Base-by-base conservation (phyloP, 2,797 vertebrate genomes). In the Acrossocheilus wenchowensis region DNA sequence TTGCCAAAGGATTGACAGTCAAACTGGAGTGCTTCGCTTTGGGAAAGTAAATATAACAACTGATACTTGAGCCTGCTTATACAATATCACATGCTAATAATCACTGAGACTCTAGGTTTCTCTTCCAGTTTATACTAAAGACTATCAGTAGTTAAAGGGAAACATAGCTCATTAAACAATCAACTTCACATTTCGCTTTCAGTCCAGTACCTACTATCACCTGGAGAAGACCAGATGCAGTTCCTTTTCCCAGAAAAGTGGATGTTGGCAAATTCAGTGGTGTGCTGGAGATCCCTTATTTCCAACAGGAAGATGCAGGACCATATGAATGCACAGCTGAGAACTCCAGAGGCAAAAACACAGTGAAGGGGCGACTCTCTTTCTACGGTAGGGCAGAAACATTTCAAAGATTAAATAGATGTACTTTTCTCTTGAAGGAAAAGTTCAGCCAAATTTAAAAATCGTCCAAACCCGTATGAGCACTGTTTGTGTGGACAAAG, bases 21-120 rank as follows among this genome's bases (percentile, higher is more conserved):
- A 97, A 96, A 89, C 93, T 99, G 93, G 98, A 99, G 90, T 99
- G 98, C 93, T 99, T 99, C 92, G 98, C 98, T 79, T 93, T 99
- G 83, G 98, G 98, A 94, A 99, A 99, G 98, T 99, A 96, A 90
- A 97, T 98, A 83, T 68, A 60, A 84, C 26, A 66, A n/a, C 68
- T 57, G 48, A 82, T 69, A 57, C 9, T 43, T 4, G 12, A 74
- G 52, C 6, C 36, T 78, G n/a, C 41, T 77, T 81, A 57, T 17
- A 73, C 66, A 36, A 74, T 66, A 62, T 62, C 9, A 62, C 34
- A 43, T 43, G 39, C 41, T 54, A 34, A 50, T 21, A 66, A 26
- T 74, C 10, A 10, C 41, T 79, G 36, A 54, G 5, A 72, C 50
- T 36, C 26, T 26, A 1, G 15, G 14, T 17, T 68, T 19, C 11